Conservation (phyloP, 2,888 invertebrate species). For the Drosophila infuscata region DNA sequence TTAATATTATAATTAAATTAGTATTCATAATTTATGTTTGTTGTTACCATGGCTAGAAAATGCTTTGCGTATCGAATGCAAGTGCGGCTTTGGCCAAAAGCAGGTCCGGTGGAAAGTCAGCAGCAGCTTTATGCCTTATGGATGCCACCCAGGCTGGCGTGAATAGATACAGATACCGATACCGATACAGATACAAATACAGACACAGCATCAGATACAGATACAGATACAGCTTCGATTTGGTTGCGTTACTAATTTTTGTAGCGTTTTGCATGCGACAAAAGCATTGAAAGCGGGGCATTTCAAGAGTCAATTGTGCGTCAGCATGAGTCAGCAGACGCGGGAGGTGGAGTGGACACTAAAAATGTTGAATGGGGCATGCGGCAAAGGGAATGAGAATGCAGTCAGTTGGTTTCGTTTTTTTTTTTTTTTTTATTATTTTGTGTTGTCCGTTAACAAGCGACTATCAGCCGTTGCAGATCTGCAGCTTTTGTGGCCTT, state of each 20-base stretch:
- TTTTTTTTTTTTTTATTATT: conserved; percentile 10
- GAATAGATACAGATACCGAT: conserved; percentile 44
- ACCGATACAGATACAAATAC: conserved; percentile 21
- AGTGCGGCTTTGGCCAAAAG: conserved; percentile 28
- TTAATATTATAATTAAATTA: not conserved
- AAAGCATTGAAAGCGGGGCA: conserved; percentile 48
- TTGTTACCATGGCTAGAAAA: not conserved
- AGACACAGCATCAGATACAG: conserved; percentile 26
- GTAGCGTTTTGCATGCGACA: conserved; percentile 75
- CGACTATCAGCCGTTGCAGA: conserved; percentile 74
- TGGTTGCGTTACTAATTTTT: conserved; percentile 69
- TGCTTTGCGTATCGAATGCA: not conserved
- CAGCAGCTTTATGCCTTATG: conserved; percentile 38
- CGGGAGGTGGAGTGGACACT: not conserved
- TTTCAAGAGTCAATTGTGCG: conserved; percentile 70
- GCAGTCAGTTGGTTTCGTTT: conserved; percentile 39
- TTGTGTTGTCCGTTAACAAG: conserved; percentile 63
- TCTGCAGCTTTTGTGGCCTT: conserved; percentile 79
- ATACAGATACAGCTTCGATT: conserved; percentile 39
- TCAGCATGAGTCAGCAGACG: conserved; percentile 72
- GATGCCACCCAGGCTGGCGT: conserved; percentile 69
- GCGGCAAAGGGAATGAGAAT: conserved; percentile 20
- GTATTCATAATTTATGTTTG: not conserved
- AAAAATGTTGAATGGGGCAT: not conserved
- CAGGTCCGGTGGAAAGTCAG: conserved; percentile 18